phyloP scores from a whole-genome alignment of 2,888 invertebrate species.

The Ormyrus nitidulus region DNA sequence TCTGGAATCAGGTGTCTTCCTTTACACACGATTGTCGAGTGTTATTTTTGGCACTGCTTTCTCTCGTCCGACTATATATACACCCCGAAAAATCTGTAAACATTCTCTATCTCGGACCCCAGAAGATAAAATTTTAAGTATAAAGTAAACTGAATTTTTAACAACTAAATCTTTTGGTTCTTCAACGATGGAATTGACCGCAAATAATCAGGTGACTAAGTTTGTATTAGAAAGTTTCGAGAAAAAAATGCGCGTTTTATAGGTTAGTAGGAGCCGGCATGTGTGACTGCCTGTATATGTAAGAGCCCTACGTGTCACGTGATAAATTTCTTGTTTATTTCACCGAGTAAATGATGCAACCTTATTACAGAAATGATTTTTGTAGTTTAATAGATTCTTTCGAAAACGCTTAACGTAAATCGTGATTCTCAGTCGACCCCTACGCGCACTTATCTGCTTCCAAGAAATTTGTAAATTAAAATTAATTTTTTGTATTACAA shows the following conservation, averaged over 20 bases:
- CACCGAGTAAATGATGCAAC: too few relatives aligned
- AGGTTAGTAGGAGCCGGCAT: conserved; percentile 33
- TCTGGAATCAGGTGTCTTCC: too few relatives aligned
- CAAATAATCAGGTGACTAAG: background rate
- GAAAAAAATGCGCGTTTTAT: conserved; percentile 20
- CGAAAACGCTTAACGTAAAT: too few relatives aligned
- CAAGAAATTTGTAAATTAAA: too few relatives aligned
- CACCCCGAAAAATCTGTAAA: background rate
- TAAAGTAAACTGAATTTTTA: background rate
- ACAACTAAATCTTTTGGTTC: background rate
- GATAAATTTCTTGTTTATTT: background rate
- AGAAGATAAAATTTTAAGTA: background rate
- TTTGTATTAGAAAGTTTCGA: conserved; percentile 14
- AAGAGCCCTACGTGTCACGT: conserved; percentile 1
- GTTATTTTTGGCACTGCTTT: conserved; percentile 26
- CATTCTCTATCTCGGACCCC: background rate
- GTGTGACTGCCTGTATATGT: background rate
- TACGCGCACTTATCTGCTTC: too few relatives aligned
- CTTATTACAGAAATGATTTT: too few relatives aligned
- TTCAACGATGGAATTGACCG: background rate
- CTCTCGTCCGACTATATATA: too few relatives aligned
- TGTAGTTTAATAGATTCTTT: too few relatives aligned
- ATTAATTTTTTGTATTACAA: too few relatives aligned
- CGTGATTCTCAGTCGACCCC: too few relatives aligned
- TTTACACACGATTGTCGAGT: conserved; percentile 39